Evolutionary conservation across 2,797 vertebrate genomes (phyloP).

Genomic region (Champsocephalus gunnari): DNA sequence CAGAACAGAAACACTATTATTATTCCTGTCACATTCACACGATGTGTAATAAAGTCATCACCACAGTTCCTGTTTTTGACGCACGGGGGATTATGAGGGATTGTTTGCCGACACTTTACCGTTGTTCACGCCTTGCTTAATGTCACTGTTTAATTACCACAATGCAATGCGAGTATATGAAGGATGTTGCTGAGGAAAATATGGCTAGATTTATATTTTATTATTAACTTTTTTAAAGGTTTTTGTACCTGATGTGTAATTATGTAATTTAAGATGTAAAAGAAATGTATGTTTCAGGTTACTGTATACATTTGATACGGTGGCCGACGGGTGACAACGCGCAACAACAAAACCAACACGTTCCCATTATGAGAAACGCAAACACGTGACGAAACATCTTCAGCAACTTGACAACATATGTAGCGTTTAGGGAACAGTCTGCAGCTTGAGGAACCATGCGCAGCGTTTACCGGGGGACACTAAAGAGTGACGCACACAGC

Average conservation of each 20-base stretch:
- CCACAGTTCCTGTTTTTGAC: background rate
- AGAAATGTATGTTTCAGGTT: slow-evolving; percentile 56
- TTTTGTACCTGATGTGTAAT: slow-evolving; percentile 78
- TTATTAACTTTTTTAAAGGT: slow-evolving; percentile 78
- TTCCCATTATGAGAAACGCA: too few relatives aligned
- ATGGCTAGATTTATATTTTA: slow-evolving; percentile 76
- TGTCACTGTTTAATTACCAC: slow-evolving; percentile 55
- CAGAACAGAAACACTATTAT: background rate
- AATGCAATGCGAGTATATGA: slow-evolving; percentile 40
- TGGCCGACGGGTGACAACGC: too few relatives aligned
- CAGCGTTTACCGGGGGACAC: too few relatives aligned
- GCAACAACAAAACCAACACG: too few relatives aligned
- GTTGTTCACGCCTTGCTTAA: slow-evolving; percentile 26
- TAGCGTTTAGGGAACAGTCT: too few relatives aligned
- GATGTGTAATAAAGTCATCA: background rate
- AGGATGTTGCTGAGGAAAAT: slow-evolving; percentile 57
- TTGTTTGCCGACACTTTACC: slow-evolving; percentile 29
- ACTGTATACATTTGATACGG: background rate
- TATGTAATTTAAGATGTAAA: slow-evolving; percentile 68
- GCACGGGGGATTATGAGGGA: slow-evolving; percentile 16
- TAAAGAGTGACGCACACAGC: too few relatives aligned
- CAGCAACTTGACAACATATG: too few relatives aligned
- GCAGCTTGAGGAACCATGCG: too few relatives aligned
- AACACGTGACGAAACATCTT: too few relatives aligned
- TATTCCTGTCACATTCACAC: background rate